Evolutionary conservation across 2,113 vertebrate genomes (phyloP).

Genomic region (Nyctibius bracteatus): DNA sequence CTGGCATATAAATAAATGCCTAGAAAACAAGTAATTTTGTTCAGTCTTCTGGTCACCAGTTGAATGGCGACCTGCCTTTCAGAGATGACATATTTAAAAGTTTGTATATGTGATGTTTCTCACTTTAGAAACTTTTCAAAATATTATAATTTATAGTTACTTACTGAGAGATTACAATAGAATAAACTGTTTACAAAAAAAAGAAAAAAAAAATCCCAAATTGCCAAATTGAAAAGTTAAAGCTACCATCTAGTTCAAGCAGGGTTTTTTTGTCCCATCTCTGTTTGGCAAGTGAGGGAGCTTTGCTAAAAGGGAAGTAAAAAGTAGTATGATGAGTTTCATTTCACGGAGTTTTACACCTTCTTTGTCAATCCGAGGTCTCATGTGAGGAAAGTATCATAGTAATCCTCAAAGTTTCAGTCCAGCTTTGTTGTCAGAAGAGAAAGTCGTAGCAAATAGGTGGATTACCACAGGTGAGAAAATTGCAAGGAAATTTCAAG

Average conservation of each 20-base stretch:
- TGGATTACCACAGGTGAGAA: background rate
- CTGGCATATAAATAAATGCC: background rate
- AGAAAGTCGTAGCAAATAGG: background rate
- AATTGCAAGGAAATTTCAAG: background rate
- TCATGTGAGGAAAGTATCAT: background rate
- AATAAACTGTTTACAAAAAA: background rate
- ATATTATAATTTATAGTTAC: background rate
- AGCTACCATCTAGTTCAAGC: background rate
- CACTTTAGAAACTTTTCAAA: background rate
- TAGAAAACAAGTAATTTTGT: background rate
- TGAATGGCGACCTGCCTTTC: background rate
- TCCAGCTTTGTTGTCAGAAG: background rate
- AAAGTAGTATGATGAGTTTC: background rate
- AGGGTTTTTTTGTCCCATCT: too few relatives aligned
- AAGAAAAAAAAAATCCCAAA: background rate
- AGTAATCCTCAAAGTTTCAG: background rate
- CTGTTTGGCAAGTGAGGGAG: too few relatives aligned
- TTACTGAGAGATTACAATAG: background rate
- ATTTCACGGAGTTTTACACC: background rate
- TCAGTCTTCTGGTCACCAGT: background rate
- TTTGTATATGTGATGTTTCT: background rate
- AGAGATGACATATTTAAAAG: background rate
- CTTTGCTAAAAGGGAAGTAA: too few relatives aligned
- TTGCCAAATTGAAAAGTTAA: background rate
- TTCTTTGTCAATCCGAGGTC: background rate